Conservation (phyloP, 1,140 invertebrate genomes). For the Trachymyrmex cornetzi region DNA sequence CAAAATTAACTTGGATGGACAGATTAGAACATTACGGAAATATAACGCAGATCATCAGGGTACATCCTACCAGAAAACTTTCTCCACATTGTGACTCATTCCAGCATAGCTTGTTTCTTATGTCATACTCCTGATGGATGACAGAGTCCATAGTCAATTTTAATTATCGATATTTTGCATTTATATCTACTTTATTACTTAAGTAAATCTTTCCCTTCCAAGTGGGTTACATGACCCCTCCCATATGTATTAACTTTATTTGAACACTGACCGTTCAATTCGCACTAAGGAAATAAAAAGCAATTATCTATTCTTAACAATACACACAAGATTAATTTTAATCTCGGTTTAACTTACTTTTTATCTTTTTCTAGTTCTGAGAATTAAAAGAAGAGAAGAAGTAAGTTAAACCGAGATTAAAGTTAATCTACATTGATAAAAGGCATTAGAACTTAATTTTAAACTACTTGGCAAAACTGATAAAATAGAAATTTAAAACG, state of each 20-base stretch:
- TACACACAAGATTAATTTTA: too few species aligned
- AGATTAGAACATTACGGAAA: constrained; percentile 2
- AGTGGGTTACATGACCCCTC: background rate
- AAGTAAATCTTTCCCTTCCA: constrained; percentile 3
- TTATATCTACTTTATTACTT: constrained; percentile 52
- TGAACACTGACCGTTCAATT: background rate
- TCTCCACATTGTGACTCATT: constrained; percentile 76
- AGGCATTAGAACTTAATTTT: background rate
- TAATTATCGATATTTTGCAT: constrained; percentile 58
- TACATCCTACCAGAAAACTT: constrained; percentile 58
- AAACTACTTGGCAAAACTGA: background rate
- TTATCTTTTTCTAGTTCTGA: too few species aligned
- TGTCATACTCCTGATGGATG: constrained; percentile 70
- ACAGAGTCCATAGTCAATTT: background rate
- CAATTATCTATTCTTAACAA: too few species aligned
- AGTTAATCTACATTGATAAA: too few species aligned
- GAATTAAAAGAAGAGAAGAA: too few species aligned
- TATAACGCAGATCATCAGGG: background rate
- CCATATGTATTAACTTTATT: background rate
- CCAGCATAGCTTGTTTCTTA: constrained; percentile 79
- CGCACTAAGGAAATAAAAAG: background rate
- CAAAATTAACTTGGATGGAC: background rate
- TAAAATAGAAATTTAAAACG: background rate
- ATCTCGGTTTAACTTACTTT: too few species aligned
- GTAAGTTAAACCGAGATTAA: too few species aligned